Base-by-base conservation (phyloP, 2,113 vertebrate genomes). In the Leptobrachium ailaonicum region DNA sequence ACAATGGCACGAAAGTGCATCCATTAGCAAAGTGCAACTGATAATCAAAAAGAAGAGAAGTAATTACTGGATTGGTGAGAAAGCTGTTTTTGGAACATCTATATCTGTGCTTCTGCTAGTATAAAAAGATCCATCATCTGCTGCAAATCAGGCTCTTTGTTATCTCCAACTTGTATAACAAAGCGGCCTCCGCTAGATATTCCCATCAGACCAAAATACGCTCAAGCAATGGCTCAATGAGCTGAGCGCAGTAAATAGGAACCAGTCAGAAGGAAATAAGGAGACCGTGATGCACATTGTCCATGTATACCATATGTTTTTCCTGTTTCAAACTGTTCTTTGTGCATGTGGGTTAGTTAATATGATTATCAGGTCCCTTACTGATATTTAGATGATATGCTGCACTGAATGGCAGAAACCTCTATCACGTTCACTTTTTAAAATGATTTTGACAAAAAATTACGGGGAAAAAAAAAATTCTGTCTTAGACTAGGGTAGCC, bases 61-160 rank as follows among this genome's bases (percentile, higher is more conserved):
- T 76, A 80, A 64, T 84, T 83, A 66, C 71, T 71, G 0, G 62
- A 79, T 83, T 83, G 56, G 85, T 82, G 83, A 82, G 85, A 12
- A 60, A 87, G 62, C 63, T 86, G 42, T 76, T 85, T 82, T 79
- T 82, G 77, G 77, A 84, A 66, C 62, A 82, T 81, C 64, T 40
- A 72, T 78, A 62, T 4, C 56, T 69, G 50, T 74, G 32, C 43
- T 13, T 79, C 42, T 44, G 60, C 60, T 42, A 56, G 60, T 74
- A 60, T 43, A 47, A 82, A 72, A 70, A 63, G 12, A 80, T 84
- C 43, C 73, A 82, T 78, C 60, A 2, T 73, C 66, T 20, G 63
- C 64, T 76, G 77, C 79, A 82, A 83, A 85, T 86, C 67, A 44
- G 79, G 72, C 85, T 75, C 56, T 84, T 88, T 83, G 80, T 89